phyloP scores from a whole-genome alignment of 2,113 vertebrate genomes.

The Atrichornis clamosus region DNA sequence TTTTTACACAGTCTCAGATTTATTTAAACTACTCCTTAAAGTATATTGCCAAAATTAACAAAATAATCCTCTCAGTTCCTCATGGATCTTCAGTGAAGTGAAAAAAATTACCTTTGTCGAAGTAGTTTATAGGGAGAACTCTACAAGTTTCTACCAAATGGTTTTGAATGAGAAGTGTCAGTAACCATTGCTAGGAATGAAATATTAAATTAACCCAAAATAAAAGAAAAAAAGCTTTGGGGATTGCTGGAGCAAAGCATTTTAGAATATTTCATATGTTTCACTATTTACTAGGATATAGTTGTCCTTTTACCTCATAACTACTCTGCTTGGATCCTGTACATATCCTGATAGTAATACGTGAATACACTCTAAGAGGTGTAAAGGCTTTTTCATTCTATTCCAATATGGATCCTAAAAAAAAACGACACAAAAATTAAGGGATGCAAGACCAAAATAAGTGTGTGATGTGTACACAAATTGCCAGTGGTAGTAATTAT shows the following conservation, averaged over 20 bases:
- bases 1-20: background rate
- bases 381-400: constrained; percentile 89
- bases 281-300: background rate
- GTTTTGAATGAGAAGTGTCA: background rate
- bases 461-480: accelerated
- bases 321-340: constrained; percentile 86
- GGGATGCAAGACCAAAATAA: background rate
- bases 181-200: background rate
- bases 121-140: background rate
- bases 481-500: background rate
- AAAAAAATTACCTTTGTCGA: background rate
- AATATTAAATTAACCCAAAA: background rate
- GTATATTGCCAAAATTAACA: background rate
- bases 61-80: background rate
- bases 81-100: background rate
- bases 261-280: background rate
- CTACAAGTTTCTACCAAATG: background rate
- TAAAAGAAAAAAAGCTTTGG: background rate
- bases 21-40: background rate
- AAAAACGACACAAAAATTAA: background rate
- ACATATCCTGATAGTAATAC: constrained; percentile 89
- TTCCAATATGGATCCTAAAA: constrained; percentile 93
- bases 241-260: background rate
- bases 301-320: constrained; percentile 79
- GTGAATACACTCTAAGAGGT: constrained; percentile 92